phyloP scores from a whole-genome alignment of 2,113 vertebrate genomes.

The Todiramphus saurophagus region DNA sequence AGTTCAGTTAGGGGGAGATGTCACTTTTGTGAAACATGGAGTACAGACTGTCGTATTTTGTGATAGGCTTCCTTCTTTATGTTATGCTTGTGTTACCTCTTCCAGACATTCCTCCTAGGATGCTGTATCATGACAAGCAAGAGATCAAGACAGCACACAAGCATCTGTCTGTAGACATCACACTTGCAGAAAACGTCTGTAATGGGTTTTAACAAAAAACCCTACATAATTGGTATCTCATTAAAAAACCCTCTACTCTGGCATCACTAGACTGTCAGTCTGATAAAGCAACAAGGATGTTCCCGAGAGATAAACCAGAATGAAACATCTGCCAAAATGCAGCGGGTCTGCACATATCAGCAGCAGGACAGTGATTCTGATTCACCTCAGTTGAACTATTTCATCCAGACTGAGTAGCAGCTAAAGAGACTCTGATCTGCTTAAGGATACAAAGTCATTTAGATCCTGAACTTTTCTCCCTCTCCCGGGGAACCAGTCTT shows the following conservation, averaged over 20 bases:
- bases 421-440: background rate
- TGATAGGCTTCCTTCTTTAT: background rate
- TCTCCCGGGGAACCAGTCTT: background rate
- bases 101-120: conserved; percentile 11
- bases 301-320: conserved; percentile 37
- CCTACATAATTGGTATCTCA: background rate
- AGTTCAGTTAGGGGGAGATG: conserved; percentile 23
- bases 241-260: background rate
- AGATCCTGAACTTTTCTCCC: background rate
- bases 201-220: background rate
- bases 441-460: background rate
- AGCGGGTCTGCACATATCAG: background rate
- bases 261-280: background rate
- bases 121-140: background rate
- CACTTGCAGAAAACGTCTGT: background rate
- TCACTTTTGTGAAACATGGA: background rate
- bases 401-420: background rate
- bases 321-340: background rate
- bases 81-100: background rate
- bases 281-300: conserved; percentile 33
- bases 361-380: background rate
- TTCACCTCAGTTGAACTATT: conserved; percentile 46
- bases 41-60: background rate
- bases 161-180: background rate
- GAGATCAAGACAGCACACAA: background rate